These are phyloP conservation scores for Endotricha flammealis DNA, from an alignment of 2,888 invertebrate genomes.

Conservation along the genomic window DNA sequence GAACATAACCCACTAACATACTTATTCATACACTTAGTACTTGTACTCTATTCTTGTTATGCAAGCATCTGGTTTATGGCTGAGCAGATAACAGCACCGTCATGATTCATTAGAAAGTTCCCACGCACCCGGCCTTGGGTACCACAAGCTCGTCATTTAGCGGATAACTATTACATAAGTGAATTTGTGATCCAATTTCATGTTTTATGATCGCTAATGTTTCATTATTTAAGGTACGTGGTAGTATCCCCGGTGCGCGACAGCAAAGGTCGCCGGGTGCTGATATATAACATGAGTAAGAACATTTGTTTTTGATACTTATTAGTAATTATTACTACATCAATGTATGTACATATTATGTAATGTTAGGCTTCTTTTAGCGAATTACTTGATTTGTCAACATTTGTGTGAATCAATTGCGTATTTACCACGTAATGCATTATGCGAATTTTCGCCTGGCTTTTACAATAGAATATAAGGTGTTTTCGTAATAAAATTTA, in stretches of 20 bases:
- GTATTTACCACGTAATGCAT: no score
- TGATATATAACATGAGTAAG: constrained; percentile 81
- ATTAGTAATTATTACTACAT: neutral
- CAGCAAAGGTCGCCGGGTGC: constrained; percentile 83
- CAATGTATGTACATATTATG: no score
- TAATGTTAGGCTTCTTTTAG: neutral
- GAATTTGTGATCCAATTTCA: constrained; percentile 19
- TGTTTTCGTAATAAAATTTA: no score
- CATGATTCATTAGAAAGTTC: constrained; percentile 31
- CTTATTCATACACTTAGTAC: constrained; percentile 34
- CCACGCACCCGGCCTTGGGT: constrained; percentile 37
- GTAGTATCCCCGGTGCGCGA: constrained; percentile 87
- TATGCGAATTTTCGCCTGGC: no score
- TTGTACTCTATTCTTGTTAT: neutral
- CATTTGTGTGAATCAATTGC: no score
- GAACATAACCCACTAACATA: constrained; percentile 34
- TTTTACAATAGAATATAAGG: no score
- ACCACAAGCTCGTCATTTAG: constrained; percentile 14
- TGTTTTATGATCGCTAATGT: constrained; percentile 33
- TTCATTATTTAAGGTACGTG: constrained; percentile 79
- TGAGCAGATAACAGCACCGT: constrained; percentile 3
- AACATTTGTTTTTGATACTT: constrained; percentile 31
- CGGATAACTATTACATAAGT: constrained; percentile 38
- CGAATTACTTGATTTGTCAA: constrained; percentile 11
- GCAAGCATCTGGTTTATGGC: constrained; percentile 6